Evolutionary conservation across 2,888 invertebrate genomes (phyloP).

Genomic region (Eupithecia pulchellata): DNA sequence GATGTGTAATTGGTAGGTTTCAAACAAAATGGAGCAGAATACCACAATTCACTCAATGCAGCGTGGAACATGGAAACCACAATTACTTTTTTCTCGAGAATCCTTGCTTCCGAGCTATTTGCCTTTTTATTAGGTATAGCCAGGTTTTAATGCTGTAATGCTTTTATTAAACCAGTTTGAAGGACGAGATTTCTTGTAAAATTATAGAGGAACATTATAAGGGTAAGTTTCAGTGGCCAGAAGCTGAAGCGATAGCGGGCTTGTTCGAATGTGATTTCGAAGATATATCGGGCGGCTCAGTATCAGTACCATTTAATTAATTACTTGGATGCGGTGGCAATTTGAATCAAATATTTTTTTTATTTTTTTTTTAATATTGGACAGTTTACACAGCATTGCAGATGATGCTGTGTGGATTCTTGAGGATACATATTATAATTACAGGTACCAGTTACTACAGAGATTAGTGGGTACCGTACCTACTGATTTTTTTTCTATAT

Average conservation of each 20-base stretch:
- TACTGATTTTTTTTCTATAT: too few species aligned
- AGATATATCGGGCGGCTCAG: neutral
- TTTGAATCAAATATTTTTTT: too few species aligned
- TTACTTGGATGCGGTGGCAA: too few species aligned
- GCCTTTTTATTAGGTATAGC: conserved; percentile 1
- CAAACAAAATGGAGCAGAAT: neutral
- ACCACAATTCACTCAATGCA: too few species aligned
- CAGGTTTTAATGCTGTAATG: neutral
- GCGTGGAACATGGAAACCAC: neutral
- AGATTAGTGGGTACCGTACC: too few species aligned
- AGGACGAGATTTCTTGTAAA: conserved; percentile 15
- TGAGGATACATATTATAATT: too few species aligned
- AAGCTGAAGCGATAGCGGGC: neutral
- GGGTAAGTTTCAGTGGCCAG: neutral
- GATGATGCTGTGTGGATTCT: too few species aligned
- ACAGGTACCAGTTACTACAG: too few species aligned
- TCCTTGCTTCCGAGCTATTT: neutral
- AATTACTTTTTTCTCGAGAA: neutral
- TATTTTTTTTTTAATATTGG: too few species aligned
- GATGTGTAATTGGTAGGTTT: neutral
- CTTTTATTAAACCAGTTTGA: conserved; percentile 24
- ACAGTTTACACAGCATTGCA: too few species aligned
- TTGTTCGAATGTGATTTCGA: neutral
- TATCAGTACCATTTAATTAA: too few species aligned
- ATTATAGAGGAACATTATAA: conserved; percentile 20